Conservation (phyloP, 2,797 vertebrate species). For the Trematomus bernacchii region DNA sequence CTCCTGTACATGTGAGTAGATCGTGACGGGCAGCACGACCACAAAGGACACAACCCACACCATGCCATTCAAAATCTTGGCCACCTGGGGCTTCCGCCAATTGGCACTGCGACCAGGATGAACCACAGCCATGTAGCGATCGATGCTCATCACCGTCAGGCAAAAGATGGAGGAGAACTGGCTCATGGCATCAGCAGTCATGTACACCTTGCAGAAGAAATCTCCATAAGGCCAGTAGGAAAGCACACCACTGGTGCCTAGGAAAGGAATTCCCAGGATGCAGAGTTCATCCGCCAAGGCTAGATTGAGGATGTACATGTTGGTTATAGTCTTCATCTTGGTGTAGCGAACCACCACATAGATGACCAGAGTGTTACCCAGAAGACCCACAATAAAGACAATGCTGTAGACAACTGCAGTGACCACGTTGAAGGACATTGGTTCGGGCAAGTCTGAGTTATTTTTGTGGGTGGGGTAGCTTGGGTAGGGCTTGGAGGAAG, state of each 20-base stretch:
- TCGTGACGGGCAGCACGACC: slow-evolving; percentile 90
- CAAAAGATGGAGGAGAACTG: slow-evolving; percentile 97
- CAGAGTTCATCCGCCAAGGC: slow-evolving; percentile 94
- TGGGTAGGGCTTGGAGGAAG: neutral
- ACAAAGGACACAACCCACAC: slow-evolving; percentile 92
- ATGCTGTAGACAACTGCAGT: slow-evolving; percentile 89
- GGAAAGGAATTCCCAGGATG: slow-evolving; percentile 93
- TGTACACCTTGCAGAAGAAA: slow-evolving; percentile 91
- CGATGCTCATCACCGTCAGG: slow-evolving; percentile 95
- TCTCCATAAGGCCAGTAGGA: slow-evolving; percentile 94
- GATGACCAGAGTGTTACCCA: slow-evolving; percentile 93
- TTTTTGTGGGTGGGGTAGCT: neutral
- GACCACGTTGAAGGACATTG: slow-evolving; percentile 73
- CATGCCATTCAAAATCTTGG: slow-evolving; percentile 87
- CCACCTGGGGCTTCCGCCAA: slow-evolving; percentile 91
- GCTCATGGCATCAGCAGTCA: slow-evolving; percentile 92
- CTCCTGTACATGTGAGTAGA: slow-evolving; percentile 90
- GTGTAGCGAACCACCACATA: slow-evolving; percentile 92
- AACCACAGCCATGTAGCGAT: slow-evolving; percentile 94
- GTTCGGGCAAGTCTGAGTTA: neutral
- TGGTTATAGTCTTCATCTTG: slow-evolving; percentile 97
- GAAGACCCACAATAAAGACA: slow-evolving; percentile 90
- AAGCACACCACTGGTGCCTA: slow-evolving; percentile 91
- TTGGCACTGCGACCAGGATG: slow-evolving; percentile 91
- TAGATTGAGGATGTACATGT: slow-evolving; percentile 96